These are phyloP conservation scores for Neolamprologus sp. DNA, from an alignment of 2,113 vertebrate genomes.

Conservation along the genomic window DNA sequence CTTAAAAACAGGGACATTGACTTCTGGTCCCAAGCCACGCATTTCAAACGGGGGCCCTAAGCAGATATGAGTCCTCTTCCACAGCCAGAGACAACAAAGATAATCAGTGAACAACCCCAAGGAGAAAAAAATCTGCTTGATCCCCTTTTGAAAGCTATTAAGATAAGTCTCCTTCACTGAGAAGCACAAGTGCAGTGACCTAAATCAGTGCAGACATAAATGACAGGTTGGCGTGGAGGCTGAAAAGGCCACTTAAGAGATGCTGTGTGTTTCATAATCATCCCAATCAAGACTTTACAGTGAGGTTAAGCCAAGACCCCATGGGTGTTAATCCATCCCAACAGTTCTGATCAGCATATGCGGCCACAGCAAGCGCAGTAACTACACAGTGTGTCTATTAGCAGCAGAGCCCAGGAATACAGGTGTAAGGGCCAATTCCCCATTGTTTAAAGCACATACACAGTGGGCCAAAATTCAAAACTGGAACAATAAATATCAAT, in stretches of 20 bases:
- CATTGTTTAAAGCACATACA: background rate
- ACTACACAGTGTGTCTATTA: background rate
- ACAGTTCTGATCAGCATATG: conserved; percentile 44
- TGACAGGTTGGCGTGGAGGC: background rate
- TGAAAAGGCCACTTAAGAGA: conserved; percentile 35
- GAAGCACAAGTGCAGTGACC: conserved; percentile 33
- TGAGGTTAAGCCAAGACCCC: conserved; percentile 16
- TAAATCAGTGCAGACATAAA: conserved; percentile 29
- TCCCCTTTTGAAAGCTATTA: conserved; percentile 31
- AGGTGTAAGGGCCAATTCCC: background rate
- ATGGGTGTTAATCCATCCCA: conserved; percentile 28
- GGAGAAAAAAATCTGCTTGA: background rate
- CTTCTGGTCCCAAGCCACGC: conserved; percentile 31
- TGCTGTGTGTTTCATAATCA: conserved; percentile 33
- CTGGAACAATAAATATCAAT: background rate
- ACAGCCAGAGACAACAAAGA: conserved; percentile 8
- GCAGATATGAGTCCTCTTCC: conserved; percentile 6
- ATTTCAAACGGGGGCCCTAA: conserved; percentile 4
- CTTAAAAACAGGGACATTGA: conserved; percentile 25
- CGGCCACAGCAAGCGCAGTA: background rate
- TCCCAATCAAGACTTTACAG: conserved; percentile 50
- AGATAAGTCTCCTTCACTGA: conserved; percentile 36
- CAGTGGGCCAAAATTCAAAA: background rate
- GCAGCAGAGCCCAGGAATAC: background rate
- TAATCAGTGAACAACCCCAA: conserved; percentile 10